Evolutionary conservation across 2,888 invertebrate genomes (phyloP), one percentile per base, ranked within the genome.

Genomic region (Dilophus febrilis): DNA sequence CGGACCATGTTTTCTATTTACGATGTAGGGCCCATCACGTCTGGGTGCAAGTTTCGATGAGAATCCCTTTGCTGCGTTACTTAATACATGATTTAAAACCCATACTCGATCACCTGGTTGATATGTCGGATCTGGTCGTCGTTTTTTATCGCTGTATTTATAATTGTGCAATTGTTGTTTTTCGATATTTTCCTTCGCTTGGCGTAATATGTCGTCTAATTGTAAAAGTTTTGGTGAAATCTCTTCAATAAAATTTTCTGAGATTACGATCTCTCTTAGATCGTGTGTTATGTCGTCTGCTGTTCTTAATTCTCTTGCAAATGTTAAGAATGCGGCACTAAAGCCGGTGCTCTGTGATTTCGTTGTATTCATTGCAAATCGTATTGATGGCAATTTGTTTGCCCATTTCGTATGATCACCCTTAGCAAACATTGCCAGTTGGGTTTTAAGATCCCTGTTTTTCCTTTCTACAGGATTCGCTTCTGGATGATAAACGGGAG

Each of bases 301-400:
- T 2, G 53, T 52, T 13, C 58, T 42, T 1, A 60, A 33, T 42
- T 60, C 56, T 37, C 58, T 40, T 0, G 51, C 59, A 37, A 54
- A 55, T 14, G 53, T 58, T 2, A 58, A 35, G 30, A 47, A 57
- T 0, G 58, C 56, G 4, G 58, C 48, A 2, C 54, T 47, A 19
- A 43, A 47, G 2, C 52, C 50, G 3, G 58, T 58, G 7, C 46
- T 43, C 32, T 48, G 44, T 30, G 52, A 51, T 8, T 22, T 31
- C 1, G 51, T 49, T 0, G 55, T 51, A 34, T 61, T 62, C 51
- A 60, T 56, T 0, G 58, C 55, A 38, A 59, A 63, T 1, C 59
- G 43, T 1, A 60, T 53, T 2, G 47, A 39, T 1, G 57, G 48
- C 2, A 62, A 39, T 3, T 51, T 46, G 1, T 50, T 47, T 3